Base-by-base conservation (phyloP, 2,113 vertebrate species). In the Strix uralensis region DNA sequence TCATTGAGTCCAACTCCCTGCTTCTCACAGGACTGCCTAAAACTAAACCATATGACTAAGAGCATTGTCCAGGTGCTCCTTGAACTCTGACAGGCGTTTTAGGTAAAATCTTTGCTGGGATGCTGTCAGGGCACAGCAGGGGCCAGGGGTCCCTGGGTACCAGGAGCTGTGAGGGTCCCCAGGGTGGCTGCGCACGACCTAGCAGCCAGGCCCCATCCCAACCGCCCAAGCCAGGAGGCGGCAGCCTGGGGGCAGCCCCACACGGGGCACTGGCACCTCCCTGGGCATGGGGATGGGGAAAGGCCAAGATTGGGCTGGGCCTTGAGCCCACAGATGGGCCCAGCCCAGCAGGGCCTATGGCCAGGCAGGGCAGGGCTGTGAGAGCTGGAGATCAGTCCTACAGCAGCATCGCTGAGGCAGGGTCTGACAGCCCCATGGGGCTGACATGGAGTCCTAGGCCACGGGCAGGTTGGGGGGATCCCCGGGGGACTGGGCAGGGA, bases 121-220 rank as follows among this genome's bases (percentile, higher is more conserved):
- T 73, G 40, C 55, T 88, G 14, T 38, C 78, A 66, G 66, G 25
- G 40, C 70, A 18, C 29, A 14, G 16, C 7, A 9, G 30, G 29
- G 11, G 0, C 46, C 34, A 36, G 72, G 54, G 4, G 8, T 30
- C 8, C 32, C 25, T 14, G 47, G 5, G 9, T 88, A 22, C 70
- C 0, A 0, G 36, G 65, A 82, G 17, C 38, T 1, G 0, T 51
- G 44, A 23, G 15, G 38, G 30, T 69, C 42, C 22, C 26, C 16
- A 44, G 54, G 21, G 10, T 22, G 17, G 25, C 54, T 2, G 2
- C 38, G 49, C 16, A 47, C 34, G 27, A 13, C 38, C 36, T 30
- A 47, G 32, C 49, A 62, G 47, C n/a, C 66, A 34, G 47, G 5
- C 12, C 38, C 22, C 1, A 0, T 47, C 42, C 67, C 42, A 25